Base-by-base conservation (phyloP, 2,888 invertebrate genomes). In the Lomographa bimaculata region DNA sequence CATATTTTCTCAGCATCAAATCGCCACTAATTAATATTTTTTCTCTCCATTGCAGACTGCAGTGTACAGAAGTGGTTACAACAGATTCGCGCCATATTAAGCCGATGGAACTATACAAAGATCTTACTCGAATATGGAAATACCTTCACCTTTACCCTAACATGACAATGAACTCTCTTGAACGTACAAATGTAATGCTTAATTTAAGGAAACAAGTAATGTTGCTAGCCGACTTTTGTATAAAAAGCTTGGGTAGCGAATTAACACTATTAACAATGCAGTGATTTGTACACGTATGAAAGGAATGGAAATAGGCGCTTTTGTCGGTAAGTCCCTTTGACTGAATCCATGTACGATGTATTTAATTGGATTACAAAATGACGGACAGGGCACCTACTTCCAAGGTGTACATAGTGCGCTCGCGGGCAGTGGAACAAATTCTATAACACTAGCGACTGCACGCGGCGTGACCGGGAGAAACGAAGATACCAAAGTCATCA, bases 81-180 rank as follows among this genome's bases (percentile, higher is more conserved):
- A 97, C 91, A 93, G 97, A 90, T 97, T 97, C 90, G 93, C 97
- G 86, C 97, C 97, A 72, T 97, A 97, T 89, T 97, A 86, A 83
- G 76, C 79, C 79, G 81, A 77, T 80, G 81, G 78, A 83, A 73
- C 76, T 72, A 72, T 63, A 55, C 60, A 72, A 71, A 66, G 62
- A 76, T 70, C 67, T 69, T 71, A 79, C 87, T 87, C 85, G 85
- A 87, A 87, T 85, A 84, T 72, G 67, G 69, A 77, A 68, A 63
- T 71, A 79, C 67, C 76, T 71, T 75, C 79, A 78, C 75, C 78
- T 71, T 72, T 71, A 83, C 79, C 60, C 61, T 71, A 47, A 80
- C 89, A 89, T 89, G 89, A 89, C 89, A 89, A 84, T 85, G 85
- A 79, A 87, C 89, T 89, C 89, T 89, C 89, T 89, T 83, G 84